Evolutionary conservation across 2,113 vertebrate genomes (phyloP).

Genomic region (Cyprinodon variegatus): DNA sequence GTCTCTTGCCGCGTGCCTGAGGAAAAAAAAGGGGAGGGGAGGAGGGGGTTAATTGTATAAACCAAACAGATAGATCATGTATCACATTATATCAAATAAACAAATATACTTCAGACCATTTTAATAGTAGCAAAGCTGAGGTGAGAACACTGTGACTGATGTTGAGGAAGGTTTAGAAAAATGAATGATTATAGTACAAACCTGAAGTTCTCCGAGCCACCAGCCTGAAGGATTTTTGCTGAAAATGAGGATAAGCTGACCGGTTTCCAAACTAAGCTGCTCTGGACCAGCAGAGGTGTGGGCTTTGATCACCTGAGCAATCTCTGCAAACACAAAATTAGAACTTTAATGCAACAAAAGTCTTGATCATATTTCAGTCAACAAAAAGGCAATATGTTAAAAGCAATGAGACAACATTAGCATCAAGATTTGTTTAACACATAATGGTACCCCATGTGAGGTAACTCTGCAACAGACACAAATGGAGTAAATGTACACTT

Average conservation of each 20-base stretch:
- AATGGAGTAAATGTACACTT: no score
- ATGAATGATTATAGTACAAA: constrained; percentile 50
- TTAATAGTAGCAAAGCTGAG: background rate
- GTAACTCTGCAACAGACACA: no score
- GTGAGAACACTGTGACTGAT: background rate
- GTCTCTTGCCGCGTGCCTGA: constrained; percentile 94
- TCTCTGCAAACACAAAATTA: constrained; percentile 77
- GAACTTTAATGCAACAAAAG: background rate
- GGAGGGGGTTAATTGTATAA: background rate
- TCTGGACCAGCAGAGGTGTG: constrained; percentile 85
- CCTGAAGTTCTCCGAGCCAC: constrained; percentile 98
- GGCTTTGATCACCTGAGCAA: constrained; percentile 88
- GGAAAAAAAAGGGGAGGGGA: constrained; percentile 8
- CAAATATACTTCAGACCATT: background rate
- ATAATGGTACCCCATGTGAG: no score
- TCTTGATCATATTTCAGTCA: background rate
- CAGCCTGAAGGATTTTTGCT: constrained; percentile 91
- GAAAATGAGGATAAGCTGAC: constrained; percentile 91
- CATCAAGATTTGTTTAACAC: no score
- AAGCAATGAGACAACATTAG: no score
- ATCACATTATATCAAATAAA: background rate
- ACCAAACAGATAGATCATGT: background rate
- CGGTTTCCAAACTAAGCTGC: constrained; percentile 88
- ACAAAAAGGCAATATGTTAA: no score
- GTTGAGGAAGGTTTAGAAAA: background rate